Evolutionary conservation across 2,888 invertebrate genomes (phyloP).

Genomic region (Melinaea menophilus): DNA sequence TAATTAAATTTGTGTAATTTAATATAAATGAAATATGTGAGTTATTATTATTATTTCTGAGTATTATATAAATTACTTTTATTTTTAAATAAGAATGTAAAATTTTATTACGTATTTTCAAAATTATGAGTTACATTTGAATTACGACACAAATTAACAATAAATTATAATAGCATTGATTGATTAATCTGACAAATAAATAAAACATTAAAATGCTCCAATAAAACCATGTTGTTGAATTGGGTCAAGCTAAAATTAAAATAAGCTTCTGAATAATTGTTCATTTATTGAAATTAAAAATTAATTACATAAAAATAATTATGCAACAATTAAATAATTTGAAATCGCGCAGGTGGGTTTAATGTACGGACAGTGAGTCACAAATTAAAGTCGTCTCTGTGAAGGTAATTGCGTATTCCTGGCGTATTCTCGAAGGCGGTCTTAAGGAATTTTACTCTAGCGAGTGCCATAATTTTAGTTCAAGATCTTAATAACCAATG

Average conservation of each 20-base stretch:
- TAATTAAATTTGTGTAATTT: no score
- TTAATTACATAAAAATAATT: constrained; percentile 1
- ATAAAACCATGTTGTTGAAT: background rate
- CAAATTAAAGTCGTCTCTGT: constrained; percentile 33
- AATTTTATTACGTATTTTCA: no score
- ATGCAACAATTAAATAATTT: constrained; percentile 19
- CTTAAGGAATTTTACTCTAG: constrained; percentile 56
- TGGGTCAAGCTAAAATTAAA: no score
- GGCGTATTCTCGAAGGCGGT: constrained; percentile 57
- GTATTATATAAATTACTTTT: no score
- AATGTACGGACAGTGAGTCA: constrained; percentile 29
- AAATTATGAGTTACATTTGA: no score
- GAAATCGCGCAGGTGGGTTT: constrained; percentile 21
- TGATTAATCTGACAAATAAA: no score
- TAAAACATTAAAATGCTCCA: background rate
- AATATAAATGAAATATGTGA: no score
- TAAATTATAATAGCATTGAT: no score
- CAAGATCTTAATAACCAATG: constrained; percentile 50
- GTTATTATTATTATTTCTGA: no score
- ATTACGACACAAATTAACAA: no score
- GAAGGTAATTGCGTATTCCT: constrained; percentile 54
- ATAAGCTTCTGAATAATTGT: no score
- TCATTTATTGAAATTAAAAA: background rate
- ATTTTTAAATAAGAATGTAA: no score
- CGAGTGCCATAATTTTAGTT: constrained; percentile 56